Evolutionary conservation across 2,113 vertebrate species (phyloP), one percentile per base, ranked within the genome.

Genomic region (Zonotrichia leucophrys): DNA sequence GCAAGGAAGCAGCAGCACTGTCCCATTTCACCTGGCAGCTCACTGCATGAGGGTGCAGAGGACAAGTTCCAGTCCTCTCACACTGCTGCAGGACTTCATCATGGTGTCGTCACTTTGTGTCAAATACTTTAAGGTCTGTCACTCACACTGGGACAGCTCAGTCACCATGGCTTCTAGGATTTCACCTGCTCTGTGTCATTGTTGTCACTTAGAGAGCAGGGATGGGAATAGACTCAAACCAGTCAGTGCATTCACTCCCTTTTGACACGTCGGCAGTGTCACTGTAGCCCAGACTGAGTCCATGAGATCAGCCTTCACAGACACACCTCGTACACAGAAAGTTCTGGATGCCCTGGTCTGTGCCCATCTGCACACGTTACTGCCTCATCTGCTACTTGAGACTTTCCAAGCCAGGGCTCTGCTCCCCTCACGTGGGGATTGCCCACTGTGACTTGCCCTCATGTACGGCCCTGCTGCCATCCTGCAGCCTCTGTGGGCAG

Each of bases 401-500:
- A 10, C 41, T 24, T 81, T 77, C n/a, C 58, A 83, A 50, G 44
- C 9, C 58, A 23, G 44, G 19, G 4, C 50, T 69, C 80, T 50
- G 56, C 35, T 68, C 35, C 35, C 30, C 25, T 76, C 49, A 5
- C 1, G 18, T 6, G 13, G 17, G 19, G 21, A 86, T 15, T 12
- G 2, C 2, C 44, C 35, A 5, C 37, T 31, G 37, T 27, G 69
- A 23, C 39, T 22, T 41, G 56, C 17, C 39, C 24, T 33, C 15
- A 1, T 0, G 5, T 0, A 0, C 6, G 2, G 28, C 19, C 12
- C 50, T 55, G 53, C 33, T 0, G 0, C 77, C 53, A 44, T 49
- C 49, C 18, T 27, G 64, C 68, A 60, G 28, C 2, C 47, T 77
- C 63, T 3, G 4, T 39, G 35, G 39, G 59, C 63, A 68, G 39